These are phyloP conservation scores for Parazoanthus darwini DNA, from an alignment of 92 coral and sea anemone species.

Conservation along the genomic window DNA sequence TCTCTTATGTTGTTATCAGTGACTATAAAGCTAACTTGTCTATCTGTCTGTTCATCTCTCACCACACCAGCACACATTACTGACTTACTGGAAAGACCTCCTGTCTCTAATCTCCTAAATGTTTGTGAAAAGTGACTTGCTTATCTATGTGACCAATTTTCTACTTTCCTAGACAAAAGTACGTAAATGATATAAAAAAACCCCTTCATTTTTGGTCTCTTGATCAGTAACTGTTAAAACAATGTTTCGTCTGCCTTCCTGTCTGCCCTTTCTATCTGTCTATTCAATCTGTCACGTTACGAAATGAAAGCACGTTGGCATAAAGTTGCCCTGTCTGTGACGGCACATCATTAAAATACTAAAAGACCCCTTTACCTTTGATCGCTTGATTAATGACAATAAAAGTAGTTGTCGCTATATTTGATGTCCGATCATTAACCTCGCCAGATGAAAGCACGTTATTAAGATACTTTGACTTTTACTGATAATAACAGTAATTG, in stretches of 20 bases:
- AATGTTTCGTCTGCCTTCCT: conserved; percentile 72
- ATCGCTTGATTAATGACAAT: conserved; percentile 89
- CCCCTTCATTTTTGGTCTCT: conserved; percentile 89
- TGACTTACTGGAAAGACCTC: no score
- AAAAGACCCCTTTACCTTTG: conserved; percentile 86
- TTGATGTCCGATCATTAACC: no score
- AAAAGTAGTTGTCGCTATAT: conserved; percentile 49
- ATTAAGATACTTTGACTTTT: no score
- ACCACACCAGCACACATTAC: no score
- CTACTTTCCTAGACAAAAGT: conserved; percentile 87
- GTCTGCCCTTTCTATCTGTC: conserved; percentile 23
- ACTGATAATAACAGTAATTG: no score
- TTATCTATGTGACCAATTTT: background rate
- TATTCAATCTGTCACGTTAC: no score
- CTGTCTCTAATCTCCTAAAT: no score
- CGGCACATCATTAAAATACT: conserved; percentile 47
- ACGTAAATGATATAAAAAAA: conserved; percentile 82
- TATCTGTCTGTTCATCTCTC: background rate
- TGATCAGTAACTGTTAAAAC: conserved; percentile 87
- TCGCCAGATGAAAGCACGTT: no score
- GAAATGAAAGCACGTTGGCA: no score
- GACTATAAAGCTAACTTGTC: conserved; percentile 71
- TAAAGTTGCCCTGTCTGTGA: no score
- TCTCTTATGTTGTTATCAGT: conserved; percentile 45
- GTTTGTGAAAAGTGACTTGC: no score